Evolutionary conservation across 2,888 invertebrate genomes (phyloP).

Genomic region (Heliconius charithonia): DNA sequence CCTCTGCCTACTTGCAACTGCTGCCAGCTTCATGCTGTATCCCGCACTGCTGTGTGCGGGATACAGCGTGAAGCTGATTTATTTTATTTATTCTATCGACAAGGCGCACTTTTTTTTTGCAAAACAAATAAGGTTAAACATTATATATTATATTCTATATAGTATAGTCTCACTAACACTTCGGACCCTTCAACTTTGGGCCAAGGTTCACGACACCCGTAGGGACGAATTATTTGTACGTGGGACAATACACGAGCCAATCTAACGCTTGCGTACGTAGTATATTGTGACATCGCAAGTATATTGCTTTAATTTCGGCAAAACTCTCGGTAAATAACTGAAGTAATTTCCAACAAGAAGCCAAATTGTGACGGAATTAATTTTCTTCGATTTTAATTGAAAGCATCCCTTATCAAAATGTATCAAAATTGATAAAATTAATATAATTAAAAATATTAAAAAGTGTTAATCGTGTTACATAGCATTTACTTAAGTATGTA

Average conservation of each 20-base stretch:
- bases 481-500: too few relatives aligned
- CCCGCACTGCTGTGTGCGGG: too few relatives aligned
- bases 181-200: conserved; percentile 15
- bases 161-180: conserved; percentile 14
- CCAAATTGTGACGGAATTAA: conserved; percentile 45
- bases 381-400: conserved; percentile 49
- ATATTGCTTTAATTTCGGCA: conserved; percentile 50
- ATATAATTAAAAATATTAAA: too few relatives aligned
- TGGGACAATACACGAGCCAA: conserved; percentile 41
- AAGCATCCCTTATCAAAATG: conserved; percentile 48
- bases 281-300: conserved; percentile 47
- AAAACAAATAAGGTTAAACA: background rate
- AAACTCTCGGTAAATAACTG: conserved; percentile 47
- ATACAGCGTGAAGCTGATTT: too few relatives aligned
- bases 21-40: too few relatives aligned
- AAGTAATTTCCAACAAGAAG: conserved; percentile 50
- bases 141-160: background rate
- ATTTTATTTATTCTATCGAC: too few relatives aligned
- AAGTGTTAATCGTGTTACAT: too few relatives aligned
- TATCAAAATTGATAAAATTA: too few relatives aligned
- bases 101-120: background rate
- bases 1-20: too few relatives aligned
- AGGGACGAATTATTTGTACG: conserved; percentile 40
- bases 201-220: conserved; percentile 23
- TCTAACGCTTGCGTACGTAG: conserved; percentile 47